These are phyloP conservation scores for Myiozetetes cayanensis DNA, from an alignment of 2,113 vertebrate genomes.

Conservation along the genomic window DNA sequence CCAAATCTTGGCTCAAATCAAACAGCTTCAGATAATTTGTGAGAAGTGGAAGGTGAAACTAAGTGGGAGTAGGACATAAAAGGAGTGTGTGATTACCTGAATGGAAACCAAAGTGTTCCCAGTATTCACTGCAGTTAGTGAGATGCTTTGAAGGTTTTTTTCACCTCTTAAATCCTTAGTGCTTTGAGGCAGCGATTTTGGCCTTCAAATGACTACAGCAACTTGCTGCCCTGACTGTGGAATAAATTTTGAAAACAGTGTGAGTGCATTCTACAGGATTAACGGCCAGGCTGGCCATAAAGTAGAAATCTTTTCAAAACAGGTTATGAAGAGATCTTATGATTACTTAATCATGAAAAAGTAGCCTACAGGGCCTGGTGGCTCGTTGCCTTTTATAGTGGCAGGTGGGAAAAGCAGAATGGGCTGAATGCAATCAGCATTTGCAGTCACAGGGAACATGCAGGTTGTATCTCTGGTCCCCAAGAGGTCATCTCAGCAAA, in stretches of 20 bases:
- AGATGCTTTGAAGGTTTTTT: constrained; percentile 29
- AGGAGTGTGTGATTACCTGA: not conserved
- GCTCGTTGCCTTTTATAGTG: not conserved
- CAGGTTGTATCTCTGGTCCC: not conserved
- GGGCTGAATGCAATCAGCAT: not conserved
- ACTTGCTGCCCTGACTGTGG: not conserved
- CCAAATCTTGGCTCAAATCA: not conserved
- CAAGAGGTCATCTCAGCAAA: not conserved
- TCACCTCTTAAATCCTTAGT: not conserved
- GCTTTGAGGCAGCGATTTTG: not conserved
- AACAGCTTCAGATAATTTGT: not conserved
- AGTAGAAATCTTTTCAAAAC: not conserved
- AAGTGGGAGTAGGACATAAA: not conserved
- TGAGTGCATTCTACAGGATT: not conserved
- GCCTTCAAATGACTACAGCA: not conserved
- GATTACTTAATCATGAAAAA: not conserved
- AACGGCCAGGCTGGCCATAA: not conserved
- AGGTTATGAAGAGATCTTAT: not conserved
- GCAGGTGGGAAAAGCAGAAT: not conserved
- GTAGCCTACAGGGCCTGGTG: not conserved
- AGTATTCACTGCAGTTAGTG: not conserved
- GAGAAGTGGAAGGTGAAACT: not conserved
- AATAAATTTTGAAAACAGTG: not conserved
- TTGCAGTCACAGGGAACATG: not conserved
- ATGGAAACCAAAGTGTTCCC: not conserved